These are phyloP conservation scores for Drosophila tanythrix DNA, from an alignment of 2,888 invertebrate genomes.

Conservation along the genomic window DNA sequence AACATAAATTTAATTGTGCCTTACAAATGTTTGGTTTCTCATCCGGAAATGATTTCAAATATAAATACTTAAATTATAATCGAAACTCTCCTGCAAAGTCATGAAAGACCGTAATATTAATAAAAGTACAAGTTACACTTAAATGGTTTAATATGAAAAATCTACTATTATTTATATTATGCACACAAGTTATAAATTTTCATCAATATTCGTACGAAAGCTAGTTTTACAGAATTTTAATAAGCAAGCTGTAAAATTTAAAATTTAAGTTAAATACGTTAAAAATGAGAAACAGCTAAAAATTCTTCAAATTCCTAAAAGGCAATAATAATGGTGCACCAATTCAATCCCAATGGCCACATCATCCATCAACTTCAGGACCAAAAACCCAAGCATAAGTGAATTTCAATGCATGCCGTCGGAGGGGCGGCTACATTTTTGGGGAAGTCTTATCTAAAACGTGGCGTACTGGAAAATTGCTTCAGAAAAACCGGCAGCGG, in stretches of 20 bases:
- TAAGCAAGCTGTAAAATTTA: not conserved
- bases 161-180: not conserved
- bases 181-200: not conserved
- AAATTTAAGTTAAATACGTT: slow-evolving; percentile 30
- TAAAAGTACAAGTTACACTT: not conserved
- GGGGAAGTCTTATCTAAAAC: slow-evolving; percentile 51
- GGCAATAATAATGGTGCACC: slow-evolving; percentile 3
- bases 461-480: slow-evolving; percentile 43
- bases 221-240: not conserved
- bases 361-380: slow-evolving; percentile 65
- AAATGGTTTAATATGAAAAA: no score
- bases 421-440: slow-evolving; percentile 14
- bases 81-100: not conserved
- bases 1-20: no score
- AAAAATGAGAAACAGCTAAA: slow-evolving; percentile 34
- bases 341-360: slow-evolving; percentile 19
- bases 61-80: no score
- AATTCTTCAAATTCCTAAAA: slow-evolving; percentile 31
- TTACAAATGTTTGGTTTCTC: no score
- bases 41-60: not conserved
- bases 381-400: slow-evolving; percentile 25
- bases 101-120: not conserved
- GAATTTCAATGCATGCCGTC: slow-evolving; percentile 44
- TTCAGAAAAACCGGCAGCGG: slow-evolving; percentile 31
- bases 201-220: not conserved